Base-by-base conservation (phyloP, 2,888 invertebrate genomes). In the Dryobota labecula region DNA sequence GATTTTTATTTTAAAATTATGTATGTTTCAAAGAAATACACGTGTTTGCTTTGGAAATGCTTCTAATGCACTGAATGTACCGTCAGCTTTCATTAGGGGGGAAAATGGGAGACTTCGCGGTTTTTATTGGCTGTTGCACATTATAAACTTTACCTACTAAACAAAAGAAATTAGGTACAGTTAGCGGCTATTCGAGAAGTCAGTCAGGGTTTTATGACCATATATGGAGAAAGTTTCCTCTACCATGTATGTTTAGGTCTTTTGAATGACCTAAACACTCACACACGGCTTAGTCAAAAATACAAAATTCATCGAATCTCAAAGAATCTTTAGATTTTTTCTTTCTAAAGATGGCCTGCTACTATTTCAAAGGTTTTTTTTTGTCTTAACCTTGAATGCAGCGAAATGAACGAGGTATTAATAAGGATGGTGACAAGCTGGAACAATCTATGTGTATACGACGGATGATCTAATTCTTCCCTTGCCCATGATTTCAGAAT, bases 401-500 rank as follows among this genome's bases (percentile, higher is more conserved):
- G 27, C 15, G 6, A 18, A 51, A 45, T 0, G 6, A 45, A 18
- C 24, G 24, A 43, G 33, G 5, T 36, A 20, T 9, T 13, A 36
- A 63, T 15, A 6, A 20, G 9, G 18, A 18, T 18, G 24, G 18
- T 62, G 49, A 11, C 24, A 3, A 61, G n/a, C 20, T 27, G 20
- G n/a, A n/a, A 56, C n/a, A 4, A 2, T 30, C 7, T 27, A 4
- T n/a, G n/a, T n/a, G n/a, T 11, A 41, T 11, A n/a, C n/a, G n/a
- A 30, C 8, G 11, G 18, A 30, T 24, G 67, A 54, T 47, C 15
- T 8, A 49, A 58, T 15, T 27, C 11, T 41, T 0, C 2, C 27
- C 0, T 36, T 33, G n/a, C n/a, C 24, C 7, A 60, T 57, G 30
- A 58, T 93, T 94, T 24, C 94, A 98, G 98, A 97, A 92, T 98